Evolutionary conservation across 2,888 invertebrate genomes (phyloP).

Genomic region (Taphrorychus bicolor): DNA sequence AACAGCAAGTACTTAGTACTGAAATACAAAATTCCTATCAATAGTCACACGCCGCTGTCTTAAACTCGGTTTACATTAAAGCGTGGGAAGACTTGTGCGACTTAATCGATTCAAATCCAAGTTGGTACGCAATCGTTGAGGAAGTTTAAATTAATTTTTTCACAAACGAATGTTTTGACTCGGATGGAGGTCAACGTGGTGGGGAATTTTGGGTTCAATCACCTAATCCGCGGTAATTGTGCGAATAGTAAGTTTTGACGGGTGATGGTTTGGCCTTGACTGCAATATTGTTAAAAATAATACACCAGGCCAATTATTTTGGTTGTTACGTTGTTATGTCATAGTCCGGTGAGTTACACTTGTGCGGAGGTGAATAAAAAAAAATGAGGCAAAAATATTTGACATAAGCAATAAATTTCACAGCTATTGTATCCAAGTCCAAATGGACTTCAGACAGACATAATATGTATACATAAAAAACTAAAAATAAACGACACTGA

Average conservation of each 20-base stretch:
- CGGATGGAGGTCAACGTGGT: not conserved
- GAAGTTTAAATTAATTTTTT: slow-evolving; percentile 7
- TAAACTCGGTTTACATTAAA: not conserved
- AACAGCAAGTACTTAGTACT: not conserved
- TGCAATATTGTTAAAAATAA: not conserved
- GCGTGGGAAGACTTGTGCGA: slow-evolving; percentile 4
- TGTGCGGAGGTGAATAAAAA: too few relatives aligned
- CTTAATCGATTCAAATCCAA: not conserved
- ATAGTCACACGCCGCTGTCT: not conserved
- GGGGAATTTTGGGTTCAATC: slow-evolving; percentile 1
- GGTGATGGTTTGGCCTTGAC: slow-evolving; percentile 3
- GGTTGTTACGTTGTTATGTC: not conserved
- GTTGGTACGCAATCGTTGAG: not conserved
- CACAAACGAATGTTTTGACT: slow-evolving; percentile 4
- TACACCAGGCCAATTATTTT: not conserved
- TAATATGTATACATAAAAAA: too few relatives aligned
- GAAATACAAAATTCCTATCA: not conserved
- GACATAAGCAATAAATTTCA: too few relatives aligned
- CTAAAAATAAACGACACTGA: slow-evolving; percentile 1
- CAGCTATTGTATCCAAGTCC: too few relatives aligned
- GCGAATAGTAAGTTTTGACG: not conserved
- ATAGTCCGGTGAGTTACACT: not conserved
- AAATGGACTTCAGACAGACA: too few relatives aligned
- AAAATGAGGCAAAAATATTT: too few relatives aligned
- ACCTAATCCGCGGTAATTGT: not conserved